Base-by-base conservation (phyloP, 2,888 invertebrate species). In the Galeopsomyia nigrocyanea region DNA sequence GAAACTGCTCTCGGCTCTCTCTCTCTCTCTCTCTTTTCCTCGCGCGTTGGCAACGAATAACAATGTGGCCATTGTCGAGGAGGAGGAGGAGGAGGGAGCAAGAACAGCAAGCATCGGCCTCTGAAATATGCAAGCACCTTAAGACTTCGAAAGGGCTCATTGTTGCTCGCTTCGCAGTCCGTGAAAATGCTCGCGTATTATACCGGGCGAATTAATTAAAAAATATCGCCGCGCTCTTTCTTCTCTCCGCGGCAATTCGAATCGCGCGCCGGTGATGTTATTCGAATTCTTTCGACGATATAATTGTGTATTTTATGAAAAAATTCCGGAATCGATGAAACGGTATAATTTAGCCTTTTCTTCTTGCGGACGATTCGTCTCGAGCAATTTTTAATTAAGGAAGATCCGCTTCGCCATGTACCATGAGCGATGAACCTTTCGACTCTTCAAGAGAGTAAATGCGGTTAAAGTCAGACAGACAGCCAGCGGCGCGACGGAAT, bases 61-160 rank as follows among this genome's bases (percentile, higher is more conserved):
- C 84, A 85, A 83, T 83, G 83, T 80, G 77, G 74, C 80, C 81
- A 82, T 84, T 85, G 84, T 85, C 81, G 76, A 76, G 61, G 22
- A 64, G 79, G 78, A 51, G 13, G 51, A 51, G 51, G 16, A 16
- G 17, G 53, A 53, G 53, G 19, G 17, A 53, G 26, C 26, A 26
- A n/a, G n/a, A 26, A 26, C 26, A 26, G 68, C 76, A 77, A 80
- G n/a, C 80, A 82, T 81, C 80, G 79, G 76, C 76, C 78, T 77
- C 79, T 81, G 80, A 82, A 83, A 84, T 83, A 82, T 83, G 80
- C 80, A 80, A 78, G 79, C 79, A 77, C 77, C 78, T 71, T 75
- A 76, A 76, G 76, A 75, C 75, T 74, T 17, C 26, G 63, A 69
- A 53, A 64, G 61, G 66, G 51, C 53, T 58, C 65, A 76, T 77